Evolutionary conservation across 2,113 vertebrate genomes (phyloP).

Genomic region (Chlorodrepanis virens): DNA sequence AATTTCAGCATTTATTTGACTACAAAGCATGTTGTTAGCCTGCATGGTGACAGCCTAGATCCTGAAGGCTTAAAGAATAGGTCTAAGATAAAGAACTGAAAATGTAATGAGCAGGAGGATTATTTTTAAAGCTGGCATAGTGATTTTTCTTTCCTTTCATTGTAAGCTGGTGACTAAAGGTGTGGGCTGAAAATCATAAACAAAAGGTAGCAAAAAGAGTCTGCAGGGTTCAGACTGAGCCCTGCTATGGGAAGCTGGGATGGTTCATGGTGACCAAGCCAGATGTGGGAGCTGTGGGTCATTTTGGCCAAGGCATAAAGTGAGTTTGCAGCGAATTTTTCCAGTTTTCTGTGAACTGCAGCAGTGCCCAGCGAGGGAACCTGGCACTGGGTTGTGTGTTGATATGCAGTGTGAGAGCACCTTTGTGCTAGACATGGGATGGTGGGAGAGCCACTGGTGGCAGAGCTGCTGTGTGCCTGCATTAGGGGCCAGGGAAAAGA

Average conservation of each 20-base stretch:
- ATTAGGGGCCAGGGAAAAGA: neutral
- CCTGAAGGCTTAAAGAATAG: neutral
- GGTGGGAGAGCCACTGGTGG: neutral
- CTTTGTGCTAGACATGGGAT: neutral
- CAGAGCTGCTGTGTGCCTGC: neutral
- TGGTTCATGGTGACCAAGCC: neutral
- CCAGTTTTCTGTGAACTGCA: accelerated
- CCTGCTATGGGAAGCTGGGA: accelerated
- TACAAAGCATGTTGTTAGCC: neutral
- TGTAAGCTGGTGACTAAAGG: neutral
- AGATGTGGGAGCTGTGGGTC: accelerated
- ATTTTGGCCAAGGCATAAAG: neutral
- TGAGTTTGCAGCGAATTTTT: accelerated
- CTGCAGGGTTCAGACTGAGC: neutral
- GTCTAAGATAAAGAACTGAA: neutral
- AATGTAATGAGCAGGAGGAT: neutral
- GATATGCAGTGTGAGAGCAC: neutral
- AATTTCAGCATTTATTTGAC: constrained; percentile 1
- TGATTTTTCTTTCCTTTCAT: neutral
- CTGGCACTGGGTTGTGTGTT: accelerated
- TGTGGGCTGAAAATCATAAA: neutral
- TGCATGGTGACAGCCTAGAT: neutral
- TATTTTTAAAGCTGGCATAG: neutral
- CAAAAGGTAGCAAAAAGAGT: neutral
- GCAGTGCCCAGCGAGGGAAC: neutral